Evolutionary conservation across 2,797 vertebrate genomes (phyloP).

Genomic region (Zenarchopterus dispar): DNA sequence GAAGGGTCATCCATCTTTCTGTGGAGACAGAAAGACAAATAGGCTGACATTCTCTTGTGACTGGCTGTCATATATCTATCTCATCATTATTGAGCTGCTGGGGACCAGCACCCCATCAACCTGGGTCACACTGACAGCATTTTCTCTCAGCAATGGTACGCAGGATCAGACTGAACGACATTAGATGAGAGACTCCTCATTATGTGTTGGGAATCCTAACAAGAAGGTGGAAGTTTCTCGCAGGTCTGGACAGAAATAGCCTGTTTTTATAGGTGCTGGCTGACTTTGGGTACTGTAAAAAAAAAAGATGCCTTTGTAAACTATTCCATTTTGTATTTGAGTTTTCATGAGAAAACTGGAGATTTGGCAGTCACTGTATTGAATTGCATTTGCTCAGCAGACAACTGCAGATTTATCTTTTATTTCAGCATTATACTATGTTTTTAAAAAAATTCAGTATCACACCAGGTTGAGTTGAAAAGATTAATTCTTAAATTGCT

Average conservation of each 20-base stretch:
- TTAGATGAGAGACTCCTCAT: conserved; percentile 42
- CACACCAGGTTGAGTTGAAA: not conserved
- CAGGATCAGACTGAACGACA: conserved; percentile 42
- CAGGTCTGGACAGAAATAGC: not conserved
- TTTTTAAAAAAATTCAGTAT: not conserved
- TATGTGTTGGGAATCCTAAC: conserved; percentile 44
- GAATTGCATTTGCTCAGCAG: not conserved
- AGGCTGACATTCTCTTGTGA: conserved; percentile 78
- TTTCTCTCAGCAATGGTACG: conserved; percentile 38
- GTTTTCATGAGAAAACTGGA: not conserved
- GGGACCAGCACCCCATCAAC: conserved; percentile 64
- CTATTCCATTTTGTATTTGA: not conserved
- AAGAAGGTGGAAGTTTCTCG: conserved; percentile 14
- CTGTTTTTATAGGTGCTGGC: conserved; percentile 7
- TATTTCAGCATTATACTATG: not conserved
- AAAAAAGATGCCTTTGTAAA: conserved; percentile 1
- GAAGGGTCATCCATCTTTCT: conserved; percentile 81
- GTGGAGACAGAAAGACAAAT: conserved; percentile 81
- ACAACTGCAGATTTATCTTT: not conserved
- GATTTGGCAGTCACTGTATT: too few species aligned
- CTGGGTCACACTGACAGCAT: conserved; percentile 54
- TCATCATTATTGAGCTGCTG: conserved; percentile 79
- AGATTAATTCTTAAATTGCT: not conserved
- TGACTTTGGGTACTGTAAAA: not conserved
- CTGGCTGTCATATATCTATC: conserved; percentile 79